These are phyloP conservation scores for Machimus atricapillus DNA, from an alignment of 2,888 invertebrate genomes.

Conservation along the genomic window DNA sequence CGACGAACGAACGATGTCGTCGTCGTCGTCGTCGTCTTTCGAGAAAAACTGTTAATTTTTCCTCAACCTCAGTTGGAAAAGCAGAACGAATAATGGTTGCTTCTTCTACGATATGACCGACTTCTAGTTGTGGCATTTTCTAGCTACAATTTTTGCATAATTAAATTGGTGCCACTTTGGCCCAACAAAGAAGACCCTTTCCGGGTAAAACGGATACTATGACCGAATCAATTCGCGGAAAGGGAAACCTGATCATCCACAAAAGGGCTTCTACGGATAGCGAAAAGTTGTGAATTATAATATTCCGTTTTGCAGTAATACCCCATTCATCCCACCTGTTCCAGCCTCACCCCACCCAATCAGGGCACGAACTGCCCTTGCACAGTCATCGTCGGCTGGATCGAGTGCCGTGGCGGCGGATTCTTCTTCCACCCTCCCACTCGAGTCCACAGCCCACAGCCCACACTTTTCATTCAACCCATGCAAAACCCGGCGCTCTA, in stretches of 20 bases:
- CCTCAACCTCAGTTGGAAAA: not conserved
- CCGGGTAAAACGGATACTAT: not conserved
- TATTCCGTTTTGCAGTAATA: slow-evolving; percentile 8
- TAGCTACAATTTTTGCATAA: not conserved
- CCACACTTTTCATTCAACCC: not conserved
- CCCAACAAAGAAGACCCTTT: not conserved
- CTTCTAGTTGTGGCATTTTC: not conserved
- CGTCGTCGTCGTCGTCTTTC: not conserved
- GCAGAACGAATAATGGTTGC: not conserved
- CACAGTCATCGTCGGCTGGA: not conserved
- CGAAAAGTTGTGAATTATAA: not conserved
- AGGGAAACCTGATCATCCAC: not conserved
- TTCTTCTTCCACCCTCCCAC: not conserved
- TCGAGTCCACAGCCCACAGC: not conserved
- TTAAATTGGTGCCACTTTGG: not conserved
- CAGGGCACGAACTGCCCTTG: not conserved
- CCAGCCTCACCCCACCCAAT: not conserved
- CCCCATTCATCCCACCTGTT: not conserved
- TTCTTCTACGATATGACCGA: not conserved
- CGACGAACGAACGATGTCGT: not conserved
- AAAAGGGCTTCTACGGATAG: not conserved
- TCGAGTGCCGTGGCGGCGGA: not conserved
- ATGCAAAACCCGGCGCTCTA: not conserved
- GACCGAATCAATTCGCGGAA: not conserved
- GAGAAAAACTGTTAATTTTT: not conserved